phyloP scores from a whole-genome alignment of 1,140 invertebrate species.

The Teleogryllus occipitalis region DNA sequence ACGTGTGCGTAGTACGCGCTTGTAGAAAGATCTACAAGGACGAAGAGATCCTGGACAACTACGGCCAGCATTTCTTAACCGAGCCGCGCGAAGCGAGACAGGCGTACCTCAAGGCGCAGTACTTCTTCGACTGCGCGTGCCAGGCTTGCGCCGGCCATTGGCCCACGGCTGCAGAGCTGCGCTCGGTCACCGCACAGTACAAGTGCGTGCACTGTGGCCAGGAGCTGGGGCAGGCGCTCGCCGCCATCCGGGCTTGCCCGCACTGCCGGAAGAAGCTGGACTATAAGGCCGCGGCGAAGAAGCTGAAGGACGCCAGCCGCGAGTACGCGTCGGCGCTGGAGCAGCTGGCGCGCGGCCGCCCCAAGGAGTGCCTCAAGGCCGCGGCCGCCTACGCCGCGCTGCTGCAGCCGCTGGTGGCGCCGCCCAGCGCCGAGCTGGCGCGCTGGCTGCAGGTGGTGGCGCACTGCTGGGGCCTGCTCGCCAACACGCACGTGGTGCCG shows the following conservation, averaged over 20 bases:
- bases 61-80: constrained; percentile 47
- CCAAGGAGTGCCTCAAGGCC: not conserved
- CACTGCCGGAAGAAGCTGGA: constrained; percentile 11
- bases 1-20: constrained; percentile 21
- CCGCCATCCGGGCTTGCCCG: not conserved
- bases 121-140: constrained; percentile 49
- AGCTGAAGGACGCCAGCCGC: not conserved
- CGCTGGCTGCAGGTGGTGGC: constrained; percentile 6
- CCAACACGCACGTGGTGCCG: not conserved
- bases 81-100: constrained; percentile 35
- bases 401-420: constrained; percentile 5
- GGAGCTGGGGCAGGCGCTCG: not conserved
- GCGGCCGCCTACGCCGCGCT: not conserved
- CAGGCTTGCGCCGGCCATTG: constrained; percentile 45
- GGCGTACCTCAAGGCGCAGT: constrained; percentile 42
- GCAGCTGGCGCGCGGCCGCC: not conserved
- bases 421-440: constrained; percentile 12
- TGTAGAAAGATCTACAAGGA: constrained; percentile 40
- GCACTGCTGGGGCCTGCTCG: constrained; percentile 15
- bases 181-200: not conserved
- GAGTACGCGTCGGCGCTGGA: constrained; percentile 5
- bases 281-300: not conserved
- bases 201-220: not conserved
- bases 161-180: constrained; percentile 28
- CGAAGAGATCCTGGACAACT: constrained; percentile 51